Evolutionary conservation across 2,797 vertebrate genomes (phyloP).

Genomic region (Hippoglossus hippoglossus): DNA sequence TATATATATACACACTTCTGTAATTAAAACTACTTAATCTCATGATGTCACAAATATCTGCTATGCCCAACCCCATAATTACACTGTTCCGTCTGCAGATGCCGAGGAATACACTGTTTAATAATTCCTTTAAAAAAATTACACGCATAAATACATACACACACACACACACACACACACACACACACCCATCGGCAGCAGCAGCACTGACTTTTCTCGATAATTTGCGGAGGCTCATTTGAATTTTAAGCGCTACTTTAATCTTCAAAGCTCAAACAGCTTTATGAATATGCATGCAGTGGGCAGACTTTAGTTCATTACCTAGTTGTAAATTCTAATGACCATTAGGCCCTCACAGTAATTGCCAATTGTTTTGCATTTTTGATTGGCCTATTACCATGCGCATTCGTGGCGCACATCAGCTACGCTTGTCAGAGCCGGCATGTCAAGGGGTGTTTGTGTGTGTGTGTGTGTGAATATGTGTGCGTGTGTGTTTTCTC

Average conservation of each 20-base stretch:
- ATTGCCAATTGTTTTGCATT: conserved; percentile 99
- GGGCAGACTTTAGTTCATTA: conserved; percentile 99
- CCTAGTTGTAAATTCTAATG: conserved; percentile 99
- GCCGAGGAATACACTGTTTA: conserved; percentile 37
- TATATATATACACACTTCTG: background rate
- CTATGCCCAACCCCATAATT: conserved; percentile 11
- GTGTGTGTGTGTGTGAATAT: conserved; percentile 38
- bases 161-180: conserved; percentile 38
- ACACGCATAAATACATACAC: conserved; percentile 31
- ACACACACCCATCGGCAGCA: conserved; percentile 73
- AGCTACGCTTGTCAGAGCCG: conserved; percentile 96
- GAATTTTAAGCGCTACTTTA: conserved; percentile 99
- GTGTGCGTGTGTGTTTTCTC: conserved; percentile 67
- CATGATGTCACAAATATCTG: background rate
- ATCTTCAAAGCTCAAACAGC: conserved; percentile 99
- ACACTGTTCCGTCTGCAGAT: conserved; percentile 23
- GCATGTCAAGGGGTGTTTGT: conserved; percentile 73
- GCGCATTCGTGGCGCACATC: conserved; percentile 97
- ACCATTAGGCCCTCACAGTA: conserved; percentile 99
- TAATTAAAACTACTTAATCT: background rate
- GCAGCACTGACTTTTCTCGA: conserved; percentile 94
- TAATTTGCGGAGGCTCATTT: conserved; percentile 99
- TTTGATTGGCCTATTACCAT: conserved; percentile 99
- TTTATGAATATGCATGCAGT: conserved; percentile 99
- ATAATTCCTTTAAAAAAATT: conserved; percentile 25